Conservation (phyloP, 2,888 invertebrate genomes). For the Leptinotarsa rubiginosa region DNA sequence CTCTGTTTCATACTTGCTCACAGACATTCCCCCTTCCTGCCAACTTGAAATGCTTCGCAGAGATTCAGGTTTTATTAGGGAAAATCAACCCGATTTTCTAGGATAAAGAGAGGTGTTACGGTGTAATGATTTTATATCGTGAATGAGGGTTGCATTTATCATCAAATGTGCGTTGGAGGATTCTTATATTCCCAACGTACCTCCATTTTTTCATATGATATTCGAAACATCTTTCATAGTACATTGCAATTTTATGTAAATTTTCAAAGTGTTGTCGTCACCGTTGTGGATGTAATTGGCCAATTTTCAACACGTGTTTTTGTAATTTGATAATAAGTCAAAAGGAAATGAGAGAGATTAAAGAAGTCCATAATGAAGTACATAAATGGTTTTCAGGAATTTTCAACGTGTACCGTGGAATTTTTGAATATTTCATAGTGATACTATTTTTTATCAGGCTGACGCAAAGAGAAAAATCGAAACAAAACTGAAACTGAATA, state of each 20-base stretch:
- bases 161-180: background rate
- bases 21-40: conserved; percentile 7
- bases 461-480: too few relatives aligned
- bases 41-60: conserved; percentile 23
- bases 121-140: conserved; percentile 10
- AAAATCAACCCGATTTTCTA: conserved; percentile 15
- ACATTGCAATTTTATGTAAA: conserved; percentile 5
- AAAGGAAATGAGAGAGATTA: background rate
- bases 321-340: conserved; percentile 11
- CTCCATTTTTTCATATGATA: background rate
- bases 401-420: too few relatives aligned
- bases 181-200: background rate
- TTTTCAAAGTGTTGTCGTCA: background rate
- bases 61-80: conserved; percentile 23
- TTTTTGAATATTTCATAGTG: too few relatives aligned
- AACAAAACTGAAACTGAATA: background rate
- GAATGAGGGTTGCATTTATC: background rate
- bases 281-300: background rate
- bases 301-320: background rate
- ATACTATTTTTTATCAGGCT: too few relatives aligned
- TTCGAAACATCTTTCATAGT: background rate
- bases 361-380: background rate
- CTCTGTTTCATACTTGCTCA: conserved; percentile 10
- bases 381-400: too few relatives aligned
- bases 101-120: conserved; percentile 14